A percentile compares a stretch with the other conserved stretches of the same genome.
These are phyloP conservation scores for Darevskia nairensis DNA, from an alignment of 2,797 vertebrate genomes.

Conservation along the genomic window DNA sequence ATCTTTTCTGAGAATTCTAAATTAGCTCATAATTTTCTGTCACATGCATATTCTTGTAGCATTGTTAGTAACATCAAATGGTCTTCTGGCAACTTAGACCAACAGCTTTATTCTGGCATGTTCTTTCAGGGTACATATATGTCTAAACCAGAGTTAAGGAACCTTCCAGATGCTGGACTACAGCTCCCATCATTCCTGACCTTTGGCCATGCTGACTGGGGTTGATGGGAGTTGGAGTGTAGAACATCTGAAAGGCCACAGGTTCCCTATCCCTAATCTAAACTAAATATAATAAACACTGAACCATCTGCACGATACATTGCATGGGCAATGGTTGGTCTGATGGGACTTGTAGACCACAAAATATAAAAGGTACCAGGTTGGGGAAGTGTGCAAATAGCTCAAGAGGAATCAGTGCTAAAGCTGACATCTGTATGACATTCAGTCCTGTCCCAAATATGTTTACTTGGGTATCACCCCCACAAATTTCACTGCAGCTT, in stretches of 20 bases:
- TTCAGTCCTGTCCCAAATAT: no score
- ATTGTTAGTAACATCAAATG: no score
- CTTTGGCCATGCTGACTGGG: background rate
- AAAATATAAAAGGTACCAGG: no score
- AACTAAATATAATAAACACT: background rate
- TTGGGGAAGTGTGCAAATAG: no score
- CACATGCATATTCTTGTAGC: background rate
- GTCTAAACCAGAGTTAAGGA: background rate
- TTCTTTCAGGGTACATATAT: background rate
- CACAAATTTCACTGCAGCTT: no score
- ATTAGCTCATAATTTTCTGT: background rate
- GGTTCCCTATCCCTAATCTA: background rate
- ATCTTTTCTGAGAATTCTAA: background rate
- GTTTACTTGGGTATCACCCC: no score
- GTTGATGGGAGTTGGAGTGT: background rate
- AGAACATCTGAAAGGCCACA: background rate
- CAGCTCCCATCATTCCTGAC: background rate
- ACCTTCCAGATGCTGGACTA: background rate
- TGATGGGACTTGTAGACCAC: no score
- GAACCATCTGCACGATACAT: no score
- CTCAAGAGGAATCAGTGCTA: no score
- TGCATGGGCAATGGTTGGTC: no score
- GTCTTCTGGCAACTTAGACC: background rate
- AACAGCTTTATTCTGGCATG: background rate
- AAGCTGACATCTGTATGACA: no score